Evolutionary conservation across 2,113 vertebrate genomes (phyloP).

Genomic region (Poeciliopsis turrubarensis): DNA sequence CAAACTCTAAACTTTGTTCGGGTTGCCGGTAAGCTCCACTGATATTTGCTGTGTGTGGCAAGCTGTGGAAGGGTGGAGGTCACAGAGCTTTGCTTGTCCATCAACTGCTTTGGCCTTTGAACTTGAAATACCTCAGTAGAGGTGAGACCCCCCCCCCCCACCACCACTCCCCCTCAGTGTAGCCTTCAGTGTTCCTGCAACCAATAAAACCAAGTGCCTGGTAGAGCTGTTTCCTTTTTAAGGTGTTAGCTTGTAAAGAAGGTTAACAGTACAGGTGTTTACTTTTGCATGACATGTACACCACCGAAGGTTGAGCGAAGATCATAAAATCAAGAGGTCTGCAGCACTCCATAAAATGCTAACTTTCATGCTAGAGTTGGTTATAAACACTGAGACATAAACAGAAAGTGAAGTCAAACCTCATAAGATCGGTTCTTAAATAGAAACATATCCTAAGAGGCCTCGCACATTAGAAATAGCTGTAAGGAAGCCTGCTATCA

Average conservation of each 20-base stretch:
- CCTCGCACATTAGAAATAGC: not conserved
- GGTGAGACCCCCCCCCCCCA: slow-evolving; percentile 32
- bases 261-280: slow-evolving; percentile 80
- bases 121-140: slow-evolving; percentile 40
- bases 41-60: slow-evolving; percentile 31
- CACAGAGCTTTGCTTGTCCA: slow-evolving; percentile 25
- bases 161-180: slow-evolving; percentile 1
- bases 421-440: not conserved
- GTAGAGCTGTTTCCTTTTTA: slow-evolving; percentile 77
- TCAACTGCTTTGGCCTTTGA: slow-evolving; percentile 43
- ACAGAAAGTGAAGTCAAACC: not conserved
- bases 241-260: slow-evolving; percentile 84
- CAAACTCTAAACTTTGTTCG: slow-evolving; percentile 41
- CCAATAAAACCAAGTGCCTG: slow-evolving; percentile 80
- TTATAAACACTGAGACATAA: not conserved
- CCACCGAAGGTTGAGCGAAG: slow-evolving; percentile 39
- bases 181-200: slow-evolving; percentile 49
- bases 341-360: not conserved
- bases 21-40: slow-evolving; percentile 57
- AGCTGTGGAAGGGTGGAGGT: slow-evolving; percentile 30
- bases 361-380: not conserved
- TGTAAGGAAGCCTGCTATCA: not conserved
- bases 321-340: slow-evolving; percentile 30
- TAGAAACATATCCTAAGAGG: slow-evolving; percentile 8
- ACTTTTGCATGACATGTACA: slow-evolving; percentile 79